These are phyloP conservation scores for Lepus americanus DNA, from an alignment of 2,113 vertebrate genomes.

Conservation along the genomic window DNA sequence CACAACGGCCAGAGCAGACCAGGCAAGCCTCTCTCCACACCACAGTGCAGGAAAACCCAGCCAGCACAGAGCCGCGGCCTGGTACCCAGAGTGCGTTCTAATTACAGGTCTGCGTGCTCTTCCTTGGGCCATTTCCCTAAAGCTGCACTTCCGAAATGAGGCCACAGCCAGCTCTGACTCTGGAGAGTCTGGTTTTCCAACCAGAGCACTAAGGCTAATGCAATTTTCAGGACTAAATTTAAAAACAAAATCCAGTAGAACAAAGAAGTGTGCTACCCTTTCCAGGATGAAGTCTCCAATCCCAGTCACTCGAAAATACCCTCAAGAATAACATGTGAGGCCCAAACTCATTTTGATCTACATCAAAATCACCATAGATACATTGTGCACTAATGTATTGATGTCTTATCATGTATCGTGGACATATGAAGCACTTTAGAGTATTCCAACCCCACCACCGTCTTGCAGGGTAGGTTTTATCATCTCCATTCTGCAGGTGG, in stretches of 20 bases:
- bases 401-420: neutral
- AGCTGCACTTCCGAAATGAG: constrained; percentile 57
- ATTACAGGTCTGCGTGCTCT: neutral
- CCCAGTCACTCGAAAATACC: constrained; percentile 43
- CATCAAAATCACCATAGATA: constrained; percentile 36
- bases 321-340: neutral
- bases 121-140: constrained; percentile 50
- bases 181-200: constrained; percentile 59
- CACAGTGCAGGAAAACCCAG: neutral
- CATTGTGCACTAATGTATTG: neutral
- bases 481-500: neutral
- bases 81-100: neutral
- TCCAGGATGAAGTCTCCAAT: constrained; percentile 54
- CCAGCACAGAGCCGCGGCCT: neutral
- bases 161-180: constrained; percentile 13
- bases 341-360: neutral
- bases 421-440: constrained; percentile 3
- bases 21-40: neutral
- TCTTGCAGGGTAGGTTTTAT: neutral
- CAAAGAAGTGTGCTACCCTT: constrained; percentile 15
- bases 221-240: constrained; percentile 62
- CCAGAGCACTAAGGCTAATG: constrained; percentile 55
- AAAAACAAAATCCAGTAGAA: constrained; percentile 66
- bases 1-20: neutral
- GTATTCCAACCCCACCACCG: neutral